Evolutionary conservation across 2,113 vertebrate genomes (phyloP).

Genomic region (Notothenia coriiceps): DNA sequence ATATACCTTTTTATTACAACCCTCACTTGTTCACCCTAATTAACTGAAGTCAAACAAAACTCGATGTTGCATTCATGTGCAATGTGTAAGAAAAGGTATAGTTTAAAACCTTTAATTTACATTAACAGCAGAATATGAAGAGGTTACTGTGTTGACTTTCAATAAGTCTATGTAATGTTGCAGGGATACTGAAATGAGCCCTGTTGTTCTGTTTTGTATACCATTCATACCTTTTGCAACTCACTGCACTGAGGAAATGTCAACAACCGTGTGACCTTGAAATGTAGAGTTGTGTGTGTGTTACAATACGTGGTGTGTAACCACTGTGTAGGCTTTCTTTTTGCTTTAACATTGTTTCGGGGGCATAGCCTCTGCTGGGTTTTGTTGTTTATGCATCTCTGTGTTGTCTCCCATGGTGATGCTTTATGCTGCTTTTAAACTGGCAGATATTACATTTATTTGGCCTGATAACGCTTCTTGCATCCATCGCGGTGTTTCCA

Average conservation of each 20-base stretch:
- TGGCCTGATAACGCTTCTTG: background rate
- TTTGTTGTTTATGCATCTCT: background rate
- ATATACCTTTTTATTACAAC: too few species aligned
- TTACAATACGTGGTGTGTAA: background rate
- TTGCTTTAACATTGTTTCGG: background rate
- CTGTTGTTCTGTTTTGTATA: too few species aligned
- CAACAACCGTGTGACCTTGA: background rate
- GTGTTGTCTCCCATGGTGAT: background rate
- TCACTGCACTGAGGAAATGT: background rate
- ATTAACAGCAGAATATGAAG: too few species aligned
- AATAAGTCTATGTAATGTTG: too few species aligned
- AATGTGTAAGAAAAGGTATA: too few species aligned
- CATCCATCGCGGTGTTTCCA: too few species aligned
- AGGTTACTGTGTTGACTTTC: too few species aligned
- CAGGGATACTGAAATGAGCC: too few species aligned
- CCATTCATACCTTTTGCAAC: too few species aligned
- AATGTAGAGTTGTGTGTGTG: background rate
- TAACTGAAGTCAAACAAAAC: conserved; percentile 2
- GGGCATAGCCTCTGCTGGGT: background rate
- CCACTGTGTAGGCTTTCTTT: background rate
- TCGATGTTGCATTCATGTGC: too few species aligned
- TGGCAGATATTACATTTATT: background rate
- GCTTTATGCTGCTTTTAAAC: background rate
- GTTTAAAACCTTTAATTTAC: too few species aligned
- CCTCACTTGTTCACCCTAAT: background rate